Evolutionary conservation across 2,888 invertebrate genomes (phyloP), one percentile per base, ranked within the genome.

Genomic region (Archaeoteleia sp.): DNA sequence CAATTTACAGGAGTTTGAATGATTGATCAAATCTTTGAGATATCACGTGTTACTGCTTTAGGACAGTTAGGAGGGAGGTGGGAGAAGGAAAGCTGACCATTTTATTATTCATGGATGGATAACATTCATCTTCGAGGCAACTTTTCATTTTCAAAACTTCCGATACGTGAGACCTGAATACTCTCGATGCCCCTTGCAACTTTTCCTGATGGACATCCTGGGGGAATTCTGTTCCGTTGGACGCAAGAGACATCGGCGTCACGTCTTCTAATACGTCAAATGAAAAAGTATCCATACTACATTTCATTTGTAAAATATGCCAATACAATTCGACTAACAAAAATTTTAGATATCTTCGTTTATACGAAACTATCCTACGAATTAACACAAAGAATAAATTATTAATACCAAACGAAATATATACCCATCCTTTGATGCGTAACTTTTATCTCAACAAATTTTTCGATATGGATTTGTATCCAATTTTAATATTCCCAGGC

Each of bases 141-240:
- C 60, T 65, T 63, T 63, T 69, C 63, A 61, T 69, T 69, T 42
- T 5, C 8, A 9, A 46, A 68, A 60, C 53, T 69, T 69, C 15
- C 27, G 45, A 55, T 51, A 51, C 13, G 30, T 39, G 27, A 39
- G 39, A 39, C 51, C 49, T 48, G 61, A 68, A 63, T 68, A 63
- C 49, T 49, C 63, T 55, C 55, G 63, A 58, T 68, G 43, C 12
- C 46, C 42, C 63, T 58, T 46, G 48, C 53, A 63, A 58, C 53
- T 63, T 63, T 49, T 39, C 37, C 17, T 39, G 14, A 39, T 25
- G 62, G 46, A 34, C 58, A 35, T 62, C 53, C 63, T 37, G 30
- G 8, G 61, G 67, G 66, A 43, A 43, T 60, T 40, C 42, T 20
- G 20, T 30, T 42, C 39, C 34, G 6, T 15, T 12, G 54, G 46